Evolutionary conservation across 2,888 invertebrate genomes (phyloP).

Genomic region (Dolichopus griseipennis): DNA sequence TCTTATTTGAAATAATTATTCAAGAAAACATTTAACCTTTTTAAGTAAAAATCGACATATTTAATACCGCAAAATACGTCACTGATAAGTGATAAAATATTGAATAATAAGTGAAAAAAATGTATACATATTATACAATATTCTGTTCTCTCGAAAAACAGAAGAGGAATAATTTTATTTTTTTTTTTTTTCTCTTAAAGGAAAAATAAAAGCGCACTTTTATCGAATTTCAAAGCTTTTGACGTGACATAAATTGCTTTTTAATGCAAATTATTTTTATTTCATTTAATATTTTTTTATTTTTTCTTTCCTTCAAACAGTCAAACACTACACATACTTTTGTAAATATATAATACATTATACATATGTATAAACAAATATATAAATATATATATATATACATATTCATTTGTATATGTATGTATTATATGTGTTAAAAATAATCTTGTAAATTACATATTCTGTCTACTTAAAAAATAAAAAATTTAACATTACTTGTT

Average conservation of each 20-base stretch:
- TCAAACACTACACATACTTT: not conserved
- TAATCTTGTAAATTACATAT: not conserved
- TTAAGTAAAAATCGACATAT: too few relatives aligned
- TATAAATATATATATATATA: not conserved
- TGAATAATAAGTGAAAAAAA: too few relatives aligned
- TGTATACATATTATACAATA: too few relatives aligned
- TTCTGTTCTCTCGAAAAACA: too few relatives aligned
- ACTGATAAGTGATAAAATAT: too few relatives aligned
- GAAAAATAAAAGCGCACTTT: not conserved
- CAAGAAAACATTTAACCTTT: too few relatives aligned
- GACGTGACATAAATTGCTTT: conserved; percentile 8
- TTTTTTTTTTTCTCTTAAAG: not conserved
- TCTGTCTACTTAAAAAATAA: not conserved
- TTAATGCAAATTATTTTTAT: conserved; percentile 9
- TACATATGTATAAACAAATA: not conserved
- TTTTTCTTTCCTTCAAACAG: not conserved
- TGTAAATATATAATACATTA: not conserved
- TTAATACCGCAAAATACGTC: too few relatives aligned
- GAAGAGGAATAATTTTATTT: not conserved
- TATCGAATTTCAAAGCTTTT: conserved; percentile 6
- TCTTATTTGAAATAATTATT: too few relatives aligned
- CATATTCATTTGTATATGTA: not conserved
- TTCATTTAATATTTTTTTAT: not conserved
- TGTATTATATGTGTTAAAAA: not conserved
- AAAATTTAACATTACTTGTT: too few relatives aligned